Evolutionary conservation across 2,888 invertebrate species (phyloP).

Genomic region (Autographa pulchrina): DNA sequence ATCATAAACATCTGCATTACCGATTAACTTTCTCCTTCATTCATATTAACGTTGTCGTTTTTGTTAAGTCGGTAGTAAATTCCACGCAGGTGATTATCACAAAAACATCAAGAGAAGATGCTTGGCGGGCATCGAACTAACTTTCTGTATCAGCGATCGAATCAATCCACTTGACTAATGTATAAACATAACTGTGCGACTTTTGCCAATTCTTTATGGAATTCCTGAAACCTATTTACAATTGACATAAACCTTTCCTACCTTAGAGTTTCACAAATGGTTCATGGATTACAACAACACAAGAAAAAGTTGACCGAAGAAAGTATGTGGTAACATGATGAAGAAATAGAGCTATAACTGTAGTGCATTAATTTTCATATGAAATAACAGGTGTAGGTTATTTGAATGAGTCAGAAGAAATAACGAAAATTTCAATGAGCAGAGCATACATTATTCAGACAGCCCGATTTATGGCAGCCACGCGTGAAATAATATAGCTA

Average conservation of each 20-base stretch:
- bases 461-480: slow-evolving; percentile 31
- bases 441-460: slow-evolving; percentile 14
- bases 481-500: slow-evolving; percentile 38
- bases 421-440: not conserved
- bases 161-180: no score
- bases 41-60: slow-evolving; percentile 18
- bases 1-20: slow-evolving; percentile 44
- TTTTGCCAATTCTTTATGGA: no score
- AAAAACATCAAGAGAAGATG: not conserved
- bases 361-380: not conserved
- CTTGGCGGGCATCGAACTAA: not conserved
- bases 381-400: not conserved
- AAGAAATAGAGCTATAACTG: not conserved
- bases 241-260: no score
- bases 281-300: no score
- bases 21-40: slow-evolving; percentile 42
- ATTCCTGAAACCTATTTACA: no score
- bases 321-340: not conserved
- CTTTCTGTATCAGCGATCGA: no score
- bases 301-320: no score
- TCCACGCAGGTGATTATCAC: slow-evolving; percentile 6
- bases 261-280: no score
- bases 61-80: slow-evolving; percentile 19
- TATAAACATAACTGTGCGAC: no score
- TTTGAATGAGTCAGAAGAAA: not conserved